Conservation (phyloP, 2,888 invertebrate species). For the Ochropleura plecta region DNA sequence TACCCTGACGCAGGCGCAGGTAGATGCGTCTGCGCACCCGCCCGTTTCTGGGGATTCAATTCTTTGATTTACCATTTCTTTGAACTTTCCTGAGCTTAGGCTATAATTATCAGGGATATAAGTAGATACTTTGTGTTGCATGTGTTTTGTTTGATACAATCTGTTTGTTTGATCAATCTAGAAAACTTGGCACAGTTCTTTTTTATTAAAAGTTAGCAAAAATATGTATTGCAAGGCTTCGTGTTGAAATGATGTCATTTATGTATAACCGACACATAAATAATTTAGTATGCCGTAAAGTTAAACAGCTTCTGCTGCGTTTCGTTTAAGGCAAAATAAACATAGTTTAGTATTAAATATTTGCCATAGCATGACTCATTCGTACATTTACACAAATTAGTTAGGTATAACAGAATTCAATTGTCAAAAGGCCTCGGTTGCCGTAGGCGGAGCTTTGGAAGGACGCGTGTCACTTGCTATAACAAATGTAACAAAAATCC, state of each 20-base stretch:
- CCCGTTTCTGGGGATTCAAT: constrained; percentile 68
- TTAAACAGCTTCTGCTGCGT: constrained; percentile 24
- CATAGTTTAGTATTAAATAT: constrained; percentile 42
- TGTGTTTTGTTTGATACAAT: constrained; percentile 53
- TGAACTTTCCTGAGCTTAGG: constrained; percentile 69
- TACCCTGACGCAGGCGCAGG: constrained; percentile 79
- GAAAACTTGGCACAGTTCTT: neutral
- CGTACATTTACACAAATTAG: constrained; percentile 55
- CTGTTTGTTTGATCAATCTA: constrained; percentile 31
- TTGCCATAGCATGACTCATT: constrained; percentile 42
- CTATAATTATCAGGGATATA: constrained; percentile 56
- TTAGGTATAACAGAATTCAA: constrained; percentile 53
- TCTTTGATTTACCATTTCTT: constrained; percentile 74
- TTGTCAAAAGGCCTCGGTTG: constrained; percentile 60
- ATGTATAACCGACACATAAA: neutral
- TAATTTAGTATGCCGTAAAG: constrained; percentile 8
- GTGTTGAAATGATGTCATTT: constrained; percentile 30
- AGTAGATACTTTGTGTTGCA: constrained; percentile 54
- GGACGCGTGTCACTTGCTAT: constrained; percentile 76
- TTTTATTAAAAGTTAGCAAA: too few species aligned
- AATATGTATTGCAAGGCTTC: neutral
- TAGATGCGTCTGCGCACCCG: constrained; percentile 75
- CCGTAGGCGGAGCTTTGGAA: constrained; percentile 62
- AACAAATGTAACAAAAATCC: constrained; percentile 69
- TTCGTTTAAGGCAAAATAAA: constrained; percentile 29